phyloP scores from a whole-genome alignment of 2,888 invertebrate genomes.

The Pterostichus madidus region DNA sequence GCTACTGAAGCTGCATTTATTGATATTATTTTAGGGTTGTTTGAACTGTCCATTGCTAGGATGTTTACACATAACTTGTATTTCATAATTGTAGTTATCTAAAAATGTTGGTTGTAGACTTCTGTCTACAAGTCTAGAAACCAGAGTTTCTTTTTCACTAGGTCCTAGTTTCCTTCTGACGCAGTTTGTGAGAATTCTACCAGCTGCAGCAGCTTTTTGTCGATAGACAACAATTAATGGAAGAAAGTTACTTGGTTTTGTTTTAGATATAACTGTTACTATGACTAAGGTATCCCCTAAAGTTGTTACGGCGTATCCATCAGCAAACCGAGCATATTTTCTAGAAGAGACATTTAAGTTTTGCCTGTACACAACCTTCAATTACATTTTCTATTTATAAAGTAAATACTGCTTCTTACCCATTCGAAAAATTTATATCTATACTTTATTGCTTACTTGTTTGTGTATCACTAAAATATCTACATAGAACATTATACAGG shows the following conservation, averaged over 20 bases:
- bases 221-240: constrained; percentile 95
- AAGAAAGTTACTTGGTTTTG: constrained; percentile 83
- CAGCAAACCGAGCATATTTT: constrained; percentile 92
- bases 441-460: constrained; percentile 73
- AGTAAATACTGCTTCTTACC: constrained; percentile 77
- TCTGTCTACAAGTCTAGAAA: constrained; percentile 94
- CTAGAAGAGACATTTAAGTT: constrained; percentile 86
- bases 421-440: constrained; percentile 80
- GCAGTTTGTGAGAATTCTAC: constrained; percentile 97
- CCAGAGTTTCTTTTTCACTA: constrained; percentile 93
- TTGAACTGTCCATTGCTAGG: constrained; percentile 89
- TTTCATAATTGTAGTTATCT: constrained; percentile 86
- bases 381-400: not conserved
- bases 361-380: constrained; percentile 77
- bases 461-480: constrained; percentile 59
- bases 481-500: constrained; percentile 33
- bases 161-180: constrained; percentile 92
- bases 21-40: constrained; percentile 94
- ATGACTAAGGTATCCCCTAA: constrained; percentile 94
- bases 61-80: constrained; percentile 95
- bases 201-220: constrained; percentile 97
- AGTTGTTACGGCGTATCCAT: constrained; percentile 91
- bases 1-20: constrained; percentile 98
- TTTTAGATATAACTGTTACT: constrained; percentile 92
- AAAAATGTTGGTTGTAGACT: constrained; percentile 95